Base-by-base conservation (phyloP, 2,113 vertebrate species). In the Oceanodroma tethys region DNA sequence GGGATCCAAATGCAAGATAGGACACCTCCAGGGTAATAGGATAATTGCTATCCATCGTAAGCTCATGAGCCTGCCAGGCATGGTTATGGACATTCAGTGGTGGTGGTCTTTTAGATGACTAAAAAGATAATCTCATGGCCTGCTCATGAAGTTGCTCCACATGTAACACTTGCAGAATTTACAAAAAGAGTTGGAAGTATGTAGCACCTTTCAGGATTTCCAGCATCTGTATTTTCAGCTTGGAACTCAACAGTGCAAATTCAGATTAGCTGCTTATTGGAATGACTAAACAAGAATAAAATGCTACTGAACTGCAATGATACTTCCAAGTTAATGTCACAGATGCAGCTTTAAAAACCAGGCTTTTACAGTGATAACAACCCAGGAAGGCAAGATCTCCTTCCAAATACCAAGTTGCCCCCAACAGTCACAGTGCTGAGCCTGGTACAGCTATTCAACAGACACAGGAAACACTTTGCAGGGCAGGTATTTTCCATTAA, bases 401-500 rank as follows among this genome's bases (percentile, higher is more conserved):
- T 88, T 95, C 52, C 68, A 93, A 86, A 90, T 27, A 92, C 32
- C 13, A 13, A 71, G 36, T 55, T 65, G 70, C 91, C 94, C 52
- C 34, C 76, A 79, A 63, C 5, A 56, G 48, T n/a, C 52, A 72
- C 53, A 88, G 59, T 8, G 10, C 71, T 71, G 38, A 65, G 60
- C 48, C 62, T 18, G 25, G 43, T 45, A 47, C 56, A 86, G 40
- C 53, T 81, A 71, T 63, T 75, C 22, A 90, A 47, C 20, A 81
- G 68, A 65, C 18, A 67, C 3, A 56, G 47, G 7, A 78, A 86
- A 21, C 76, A 62, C 32, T 75, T 16, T 27, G 36, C 40, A 75
- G 73, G 70, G 66, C 73, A 92, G 90, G 80, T 94, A 76, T 92
- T 92, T 93, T 92, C 88, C 71, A 93, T 81, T 79, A 84, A 84